Evolutionary conservation across 2,797 vertebrate species (phyloP).

Genomic region (Petrocephalus schoutedeni): DNA sequence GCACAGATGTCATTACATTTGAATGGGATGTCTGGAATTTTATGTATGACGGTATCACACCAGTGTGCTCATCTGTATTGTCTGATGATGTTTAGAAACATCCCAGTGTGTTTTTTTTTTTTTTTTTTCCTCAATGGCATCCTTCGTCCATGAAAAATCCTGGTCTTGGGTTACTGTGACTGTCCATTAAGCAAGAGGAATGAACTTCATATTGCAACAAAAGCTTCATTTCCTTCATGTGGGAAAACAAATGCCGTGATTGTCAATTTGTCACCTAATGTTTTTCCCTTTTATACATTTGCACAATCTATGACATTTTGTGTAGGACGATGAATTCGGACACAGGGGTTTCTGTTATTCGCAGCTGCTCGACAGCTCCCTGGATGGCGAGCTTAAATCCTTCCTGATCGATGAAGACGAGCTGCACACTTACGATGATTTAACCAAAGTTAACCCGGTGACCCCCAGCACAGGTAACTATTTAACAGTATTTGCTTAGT

Average conservation of each 20-base stretch:
- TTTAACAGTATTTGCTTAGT: neutral
- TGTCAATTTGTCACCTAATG: neutral
- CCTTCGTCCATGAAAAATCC: neutral
- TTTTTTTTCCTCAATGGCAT: neutral
- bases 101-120: too few relatives aligned
- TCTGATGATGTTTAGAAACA: neutral
- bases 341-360: slow-evolving; percentile 35
- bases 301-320: slow-evolving; percentile 7
- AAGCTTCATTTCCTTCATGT: neutral
- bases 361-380: slow-evolving; percentile 51
- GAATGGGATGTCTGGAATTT: neutral
- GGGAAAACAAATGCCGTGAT: neutral
- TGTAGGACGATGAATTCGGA: slow-evolving; percentile 60
- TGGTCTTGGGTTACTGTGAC: neutral
- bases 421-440: slow-evolving; percentile 81
- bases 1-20: too few relatives aligned
- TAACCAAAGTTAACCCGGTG: slow-evolving; percentile 93
- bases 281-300: neutral
- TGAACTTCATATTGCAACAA: neutral
- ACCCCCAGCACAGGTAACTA: slow-evolving; percentile 70
- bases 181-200: neutral
- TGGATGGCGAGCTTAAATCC: slow-evolving; percentile 70
- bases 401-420: slow-evolving; percentile 75
- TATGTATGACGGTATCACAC: neutral
- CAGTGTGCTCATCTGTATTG: neutral